A percentile compares a stretch with the other conserved stretches of the same genome.
Conservation (phyloP, 2,888 invertebrate species). For the Coleophora flavipennella region DNA sequence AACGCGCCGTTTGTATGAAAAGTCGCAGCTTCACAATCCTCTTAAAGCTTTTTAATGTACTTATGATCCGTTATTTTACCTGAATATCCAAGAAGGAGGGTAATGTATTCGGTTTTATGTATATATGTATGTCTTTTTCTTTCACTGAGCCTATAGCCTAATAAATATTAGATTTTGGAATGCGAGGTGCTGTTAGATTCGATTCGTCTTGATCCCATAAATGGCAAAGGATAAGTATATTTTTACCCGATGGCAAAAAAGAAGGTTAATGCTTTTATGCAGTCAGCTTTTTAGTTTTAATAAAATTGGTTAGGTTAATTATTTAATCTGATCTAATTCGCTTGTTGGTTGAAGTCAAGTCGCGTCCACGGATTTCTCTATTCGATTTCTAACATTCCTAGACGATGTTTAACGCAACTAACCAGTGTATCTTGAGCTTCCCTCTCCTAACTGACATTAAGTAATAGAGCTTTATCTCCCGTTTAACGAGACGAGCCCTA, state of each 20-base stretch:
- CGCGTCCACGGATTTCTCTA: slow-evolving; percentile 4
- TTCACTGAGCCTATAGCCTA: neutral
- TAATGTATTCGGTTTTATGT: neutral
- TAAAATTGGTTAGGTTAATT: too few relatives aligned
- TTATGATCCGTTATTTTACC: too few relatives aligned
- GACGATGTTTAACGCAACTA: neutral
- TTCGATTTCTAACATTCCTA: slow-evolving; percentile 7
- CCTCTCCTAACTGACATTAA: neutral
- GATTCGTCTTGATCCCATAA: neutral
- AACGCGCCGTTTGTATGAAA: too few relatives aligned
- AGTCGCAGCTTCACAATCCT: too few relatives aligned
- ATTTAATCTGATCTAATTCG: too few relatives aligned
- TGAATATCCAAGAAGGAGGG: neutral
- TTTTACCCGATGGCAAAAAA: too few relatives aligned
- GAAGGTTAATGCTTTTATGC: too few relatives aligned
- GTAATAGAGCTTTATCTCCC: too few relatives aligned
- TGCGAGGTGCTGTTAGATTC: neutral
- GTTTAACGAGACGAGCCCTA: too few relatives aligned
- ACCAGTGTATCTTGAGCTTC: slow-evolving; percentile 2
- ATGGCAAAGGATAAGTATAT: neutral
- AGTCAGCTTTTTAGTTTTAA: too few relatives aligned
- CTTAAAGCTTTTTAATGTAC: too few relatives aligned
- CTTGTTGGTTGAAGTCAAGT: too few relatives aligned
- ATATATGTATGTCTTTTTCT: neutral
- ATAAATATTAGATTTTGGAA: neutral